Evolutionary conservation across 2,888 invertebrate species (phyloP).

Genomic region (Callyntrura sp.): DNA sequence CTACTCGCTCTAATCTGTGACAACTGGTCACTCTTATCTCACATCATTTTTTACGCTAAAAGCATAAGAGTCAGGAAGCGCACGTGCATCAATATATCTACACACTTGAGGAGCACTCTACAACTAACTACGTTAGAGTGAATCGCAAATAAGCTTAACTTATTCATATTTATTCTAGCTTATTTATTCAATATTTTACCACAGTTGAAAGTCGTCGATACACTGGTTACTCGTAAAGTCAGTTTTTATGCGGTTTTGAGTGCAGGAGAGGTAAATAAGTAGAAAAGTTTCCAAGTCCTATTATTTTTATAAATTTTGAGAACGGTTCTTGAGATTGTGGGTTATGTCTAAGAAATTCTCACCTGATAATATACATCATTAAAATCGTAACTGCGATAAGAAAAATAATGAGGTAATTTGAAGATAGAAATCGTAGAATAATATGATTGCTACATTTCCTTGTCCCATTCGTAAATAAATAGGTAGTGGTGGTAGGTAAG

Average conservation of each 20-base stretch:
- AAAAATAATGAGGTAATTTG: conserved; percentile 76
- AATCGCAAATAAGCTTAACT: too few species aligned
- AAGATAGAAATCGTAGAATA: conserved; percentile 54
- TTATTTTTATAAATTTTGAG: conserved; percentile 38
- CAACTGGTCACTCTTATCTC: not conserved
- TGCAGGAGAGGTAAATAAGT: too few species aligned
- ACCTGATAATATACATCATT: conserved; percentile 73
- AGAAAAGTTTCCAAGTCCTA: not conserved
- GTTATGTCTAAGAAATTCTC: conserved; percentile 63
- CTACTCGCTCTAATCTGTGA: conserved; percentile 21
- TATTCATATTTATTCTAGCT: too few species aligned
- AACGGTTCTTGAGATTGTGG: conserved; percentile 19
- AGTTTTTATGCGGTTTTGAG: not conserved
- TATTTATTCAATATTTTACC: not conserved
- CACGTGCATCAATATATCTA: conserved; percentile 9
- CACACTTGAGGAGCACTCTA: not conserved
- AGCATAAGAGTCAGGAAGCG: not conserved
- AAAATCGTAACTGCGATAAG: conserved; percentile 69
- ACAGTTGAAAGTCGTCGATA: too few species aligned
- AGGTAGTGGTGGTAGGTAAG: not conserved
- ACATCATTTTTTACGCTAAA: not conserved
- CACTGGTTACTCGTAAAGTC: too few species aligned
- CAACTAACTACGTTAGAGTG: too few species aligned
- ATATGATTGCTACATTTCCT: conserved; percentile 58
- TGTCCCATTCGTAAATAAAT: not conserved